Evolutionary conservation across 1,140 invertebrate genomes (phyloP).

Genomic region (Papilio machaon): DNA sequence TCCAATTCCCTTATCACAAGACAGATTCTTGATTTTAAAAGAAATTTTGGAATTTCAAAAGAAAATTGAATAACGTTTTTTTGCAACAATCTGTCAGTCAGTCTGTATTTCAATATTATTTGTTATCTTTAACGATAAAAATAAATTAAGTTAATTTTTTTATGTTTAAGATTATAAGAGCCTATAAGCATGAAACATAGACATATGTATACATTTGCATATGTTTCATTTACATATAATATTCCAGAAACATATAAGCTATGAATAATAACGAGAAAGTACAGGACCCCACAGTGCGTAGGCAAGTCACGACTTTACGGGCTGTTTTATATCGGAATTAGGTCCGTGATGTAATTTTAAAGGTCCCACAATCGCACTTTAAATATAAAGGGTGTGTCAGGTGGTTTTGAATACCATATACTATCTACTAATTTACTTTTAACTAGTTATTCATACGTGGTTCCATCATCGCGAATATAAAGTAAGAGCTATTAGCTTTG

Average conservation of each 20-base stretch:
- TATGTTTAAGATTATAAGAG: no score
- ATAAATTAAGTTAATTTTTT: no score
- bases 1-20: no score
- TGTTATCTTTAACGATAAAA: no score
- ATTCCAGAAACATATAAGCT: conserved; percentile 22
- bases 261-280: conserved; percentile 34
- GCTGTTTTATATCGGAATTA: conserved; percentile 29
- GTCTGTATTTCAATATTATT: no score
- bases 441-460: not conserved
- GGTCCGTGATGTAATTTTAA: conserved; percentile 30
- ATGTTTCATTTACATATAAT: conserved; percentile 23
- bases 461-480: not conserved
- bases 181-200: not conserved
- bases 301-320: conserved; percentile 26
- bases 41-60: no score
- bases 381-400: not conserved
- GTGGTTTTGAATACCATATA: not conserved
- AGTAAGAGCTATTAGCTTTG: no score
- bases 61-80: no score
- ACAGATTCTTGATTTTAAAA: no score
- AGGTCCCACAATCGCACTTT: conserved; percentile 12
- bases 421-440: conserved; percentile 13
- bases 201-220: not conserved
- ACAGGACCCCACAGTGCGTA: conserved; percentile 11
- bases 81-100: no score